phyloP scores from a whole-genome alignment of 2,113 vertebrate species.

The Pterocles orientalis region DNA sequence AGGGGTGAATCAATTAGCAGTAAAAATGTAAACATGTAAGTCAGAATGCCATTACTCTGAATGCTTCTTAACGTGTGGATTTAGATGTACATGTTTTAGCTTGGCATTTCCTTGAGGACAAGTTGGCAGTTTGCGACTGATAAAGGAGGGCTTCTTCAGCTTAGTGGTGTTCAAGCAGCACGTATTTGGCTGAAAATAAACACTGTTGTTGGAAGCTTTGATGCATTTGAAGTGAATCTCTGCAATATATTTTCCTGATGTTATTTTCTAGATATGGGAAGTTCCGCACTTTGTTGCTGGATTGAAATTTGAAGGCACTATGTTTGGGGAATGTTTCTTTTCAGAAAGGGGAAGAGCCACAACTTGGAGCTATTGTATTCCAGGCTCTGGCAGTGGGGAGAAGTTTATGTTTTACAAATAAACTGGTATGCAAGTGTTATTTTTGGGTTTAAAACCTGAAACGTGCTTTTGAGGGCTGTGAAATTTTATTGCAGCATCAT shows the following conservation, averaged over 20 bases:
- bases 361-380: accelerated
- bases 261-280: background rate
- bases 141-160: background rate
- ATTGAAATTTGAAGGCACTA: background rate
- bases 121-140: background rate
- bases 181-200: background rate
- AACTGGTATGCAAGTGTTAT: background rate
- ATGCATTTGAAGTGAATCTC: background rate
- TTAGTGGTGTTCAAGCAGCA: background rate
- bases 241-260: background rate
- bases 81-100: background rate
- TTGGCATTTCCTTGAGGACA: background rate
- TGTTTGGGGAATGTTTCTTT: background rate
- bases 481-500: background rate
- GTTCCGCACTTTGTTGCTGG: background rate
- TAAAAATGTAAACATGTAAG: background rate
- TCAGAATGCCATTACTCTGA: background rate
- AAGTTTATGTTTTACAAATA: background rate
- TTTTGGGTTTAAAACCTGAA: background rate
- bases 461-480: background rate
- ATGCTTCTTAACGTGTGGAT: background rate
- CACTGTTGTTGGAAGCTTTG: background rate
- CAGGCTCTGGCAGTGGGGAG: background rate
- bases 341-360: background rate
- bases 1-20: constrained; percentile 65